Evolutionary conservation across 2,113 vertebrate species (phyloP).

Genomic region (Phyllostomus hastatus): DNA sequence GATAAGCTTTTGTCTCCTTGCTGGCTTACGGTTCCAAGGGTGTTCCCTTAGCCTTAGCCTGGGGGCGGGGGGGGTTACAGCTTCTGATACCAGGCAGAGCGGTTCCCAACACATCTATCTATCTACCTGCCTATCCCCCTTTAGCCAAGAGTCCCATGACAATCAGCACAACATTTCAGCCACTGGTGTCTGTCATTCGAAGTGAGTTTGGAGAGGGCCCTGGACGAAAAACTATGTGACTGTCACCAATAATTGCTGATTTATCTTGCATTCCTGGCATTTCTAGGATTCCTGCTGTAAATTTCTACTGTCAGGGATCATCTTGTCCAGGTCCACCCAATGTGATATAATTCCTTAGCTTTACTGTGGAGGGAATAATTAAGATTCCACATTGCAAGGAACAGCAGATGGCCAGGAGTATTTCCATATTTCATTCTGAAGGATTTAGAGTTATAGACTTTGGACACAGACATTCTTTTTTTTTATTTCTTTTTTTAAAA

Average conservation of each 20-base stretch:
- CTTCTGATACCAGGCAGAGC: too few relatives aligned
- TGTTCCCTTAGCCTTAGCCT: too few relatives aligned
- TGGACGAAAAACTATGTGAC: neutral
- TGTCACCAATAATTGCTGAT: neutral
- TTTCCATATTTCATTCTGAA: neutral
- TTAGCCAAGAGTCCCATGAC: neutral
- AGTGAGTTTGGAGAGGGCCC: neutral
- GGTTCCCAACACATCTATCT: too few relatives aligned
- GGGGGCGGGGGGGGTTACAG: too few relatives aligned
- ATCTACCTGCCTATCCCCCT: neutral
- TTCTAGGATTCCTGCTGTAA: conserved; percentile 2
- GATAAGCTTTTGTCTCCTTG: too few relatives aligned
- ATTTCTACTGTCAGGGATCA: neutral
- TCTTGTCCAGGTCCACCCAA: neutral
- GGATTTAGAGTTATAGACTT: neutral
- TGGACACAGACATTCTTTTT: too few relatives aligned
- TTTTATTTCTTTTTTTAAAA: too few relatives aligned
- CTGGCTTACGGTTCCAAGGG: too few relatives aligned
- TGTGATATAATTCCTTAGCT: neutral
- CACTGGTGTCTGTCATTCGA: neutral
- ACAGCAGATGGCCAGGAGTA: neutral
- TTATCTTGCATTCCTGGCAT: neutral
- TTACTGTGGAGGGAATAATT: neutral
- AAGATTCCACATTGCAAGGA: neutral
- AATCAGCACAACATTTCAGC: neutral